Evolutionary conservation across 2,888 invertebrate species (phyloP), one percentile per base, ranked within the genome.

Genomic region (Eulithis prunata): DNA sequence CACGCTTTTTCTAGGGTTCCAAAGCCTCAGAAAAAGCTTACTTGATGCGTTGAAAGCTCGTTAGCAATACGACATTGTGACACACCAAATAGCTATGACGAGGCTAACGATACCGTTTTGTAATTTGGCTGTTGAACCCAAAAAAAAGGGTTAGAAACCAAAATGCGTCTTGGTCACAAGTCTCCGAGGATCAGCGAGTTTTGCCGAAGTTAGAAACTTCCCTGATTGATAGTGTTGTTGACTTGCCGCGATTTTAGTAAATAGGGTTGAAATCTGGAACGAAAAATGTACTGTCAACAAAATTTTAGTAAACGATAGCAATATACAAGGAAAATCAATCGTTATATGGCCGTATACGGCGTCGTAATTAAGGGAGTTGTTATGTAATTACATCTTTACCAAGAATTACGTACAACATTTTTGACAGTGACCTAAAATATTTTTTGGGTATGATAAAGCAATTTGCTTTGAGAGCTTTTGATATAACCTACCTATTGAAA

Each of bases 151-250:
- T 59, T 54, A 14, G 38, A 53, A 54, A 41, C 41, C 28, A 45
- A 63, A 21, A 57, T 32, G 28, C 36, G n/a, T 49, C 8, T 59
- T 28, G 21, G 62, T 47, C 45, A 63, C 57, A 63, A 57, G 53
- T 62, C 67, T 63, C 67, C 45, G 28, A 52, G 57, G 65, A 58
- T 53, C 51, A 36, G 13, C 54, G 57, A 55, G 11, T 21, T 36
- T 55, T 43, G 41, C 58, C 32, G 59, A 55, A 65, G 57, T 49
- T 57, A 21, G 49, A 43, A 64, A 69, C 62, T 54, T 65, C 52
- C 57, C 61, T 65, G 67, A 71, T 66, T 66, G 67, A 71, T 69
- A 59, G 52, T 55, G 21, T 64, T 52, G 54, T 53, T 62, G 60
- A 58, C 51, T 64, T 36, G 21, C 28, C 51, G 14, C n/a, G 57